A percentile compares a stretch with the other conserved stretches of the same genome.
These are phyloP conservation scores for Muscicapa striata DNA, from an alignment of 2,797 vertebrate genomes.

Conservation along the genomic window DNA sequence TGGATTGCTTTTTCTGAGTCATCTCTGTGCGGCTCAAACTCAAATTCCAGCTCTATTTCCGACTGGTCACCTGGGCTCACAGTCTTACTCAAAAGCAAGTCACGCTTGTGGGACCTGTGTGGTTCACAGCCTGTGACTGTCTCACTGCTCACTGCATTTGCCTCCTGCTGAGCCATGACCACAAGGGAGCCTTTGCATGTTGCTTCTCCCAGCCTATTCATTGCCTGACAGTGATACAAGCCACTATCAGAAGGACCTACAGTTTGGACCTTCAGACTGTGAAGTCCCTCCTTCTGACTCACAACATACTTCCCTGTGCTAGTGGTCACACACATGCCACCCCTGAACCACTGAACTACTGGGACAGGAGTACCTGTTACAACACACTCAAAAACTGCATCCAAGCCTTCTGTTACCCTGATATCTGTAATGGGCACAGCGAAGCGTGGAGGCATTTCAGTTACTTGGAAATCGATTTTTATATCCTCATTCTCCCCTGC, in stretches of 20 bases:
- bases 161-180: constrained; percentile 76
- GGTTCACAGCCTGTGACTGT: constrained; percentile 73
- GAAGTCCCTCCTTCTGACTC: constrained; percentile 87
- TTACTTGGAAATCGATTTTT: constrained; percentile 94
- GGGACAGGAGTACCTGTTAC: constrained; percentile 93
- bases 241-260: constrained; percentile 84
- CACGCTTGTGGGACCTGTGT: constrained; percentile 79
- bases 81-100: constrained; percentile 82
- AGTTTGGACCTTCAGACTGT: constrained; percentile 86
- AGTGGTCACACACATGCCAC: constrained; percentile 81
- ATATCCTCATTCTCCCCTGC: constrained; percentile 84
- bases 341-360: constrained; percentile 92
- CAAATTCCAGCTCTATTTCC: constrained; percentile 90
- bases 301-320: constrained; percentile 83
- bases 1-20: constrained; percentile 83
- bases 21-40: constrained; percentile 81
- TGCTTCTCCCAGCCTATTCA: constrained; percentile 91
- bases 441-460: constrained; percentile 96
- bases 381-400: constrained; percentile 91
- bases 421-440: constrained; percentile 89
- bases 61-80: constrained; percentile 80
- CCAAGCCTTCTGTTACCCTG: constrained; percentile 83
- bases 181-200: constrained; percentile 85
- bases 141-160: constrained; percentile 71
- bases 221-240: constrained; percentile 87